Conservation (phyloP, 2,888 invertebrate genomes). For the Cantharis flavilabris region DNA sequence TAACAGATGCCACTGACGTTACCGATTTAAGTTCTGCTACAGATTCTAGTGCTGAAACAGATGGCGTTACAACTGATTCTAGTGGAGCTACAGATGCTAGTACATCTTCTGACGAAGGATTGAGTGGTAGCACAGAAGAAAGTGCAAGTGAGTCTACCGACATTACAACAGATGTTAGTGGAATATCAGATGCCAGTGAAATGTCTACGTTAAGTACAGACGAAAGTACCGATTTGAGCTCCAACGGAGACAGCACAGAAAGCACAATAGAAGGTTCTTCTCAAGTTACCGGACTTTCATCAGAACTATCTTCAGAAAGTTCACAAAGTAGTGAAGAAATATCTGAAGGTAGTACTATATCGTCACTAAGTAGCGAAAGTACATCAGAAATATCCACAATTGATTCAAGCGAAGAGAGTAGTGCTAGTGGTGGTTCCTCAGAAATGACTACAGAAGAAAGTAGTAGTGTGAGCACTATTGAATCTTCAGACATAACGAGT, state of each 20-base stretch:
- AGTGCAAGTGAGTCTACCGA: not conserved
- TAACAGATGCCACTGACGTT: conserved; percentile 28
- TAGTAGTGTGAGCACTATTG: not conserved
- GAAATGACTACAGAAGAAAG: not conserved
- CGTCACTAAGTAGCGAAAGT: not conserved
- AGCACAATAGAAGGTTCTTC: not conserved
- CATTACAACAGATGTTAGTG: not conserved
- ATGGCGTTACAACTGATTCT: not conserved
- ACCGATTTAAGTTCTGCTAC: conserved; percentile 7
- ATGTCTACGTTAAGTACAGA: not conserved
- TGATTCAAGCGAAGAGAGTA: conserved; percentile 1
- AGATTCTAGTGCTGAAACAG: conserved; percentile 3
- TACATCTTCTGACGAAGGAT: conserved; percentile 7
- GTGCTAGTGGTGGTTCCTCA: not conserved
- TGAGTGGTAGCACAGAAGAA: not conserved
- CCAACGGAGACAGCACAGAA: not conserved
- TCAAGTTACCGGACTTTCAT: not conserved
- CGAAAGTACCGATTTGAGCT: not conserved
- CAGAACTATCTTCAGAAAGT: not conserved
- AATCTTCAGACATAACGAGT: not conserved
- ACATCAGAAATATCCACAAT: not conserved
- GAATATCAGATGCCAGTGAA: conserved; percentile 7
- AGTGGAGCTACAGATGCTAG: conserved; percentile 30
- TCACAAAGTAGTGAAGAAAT: not conserved
- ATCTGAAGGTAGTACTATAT: conserved; percentile 21